Evolutionary conservation across 2,888 invertebrate genomes (phyloP), one percentile per base, ranked within the genome.

Genomic region (Caenorhabditis sulstoni): DNA sequence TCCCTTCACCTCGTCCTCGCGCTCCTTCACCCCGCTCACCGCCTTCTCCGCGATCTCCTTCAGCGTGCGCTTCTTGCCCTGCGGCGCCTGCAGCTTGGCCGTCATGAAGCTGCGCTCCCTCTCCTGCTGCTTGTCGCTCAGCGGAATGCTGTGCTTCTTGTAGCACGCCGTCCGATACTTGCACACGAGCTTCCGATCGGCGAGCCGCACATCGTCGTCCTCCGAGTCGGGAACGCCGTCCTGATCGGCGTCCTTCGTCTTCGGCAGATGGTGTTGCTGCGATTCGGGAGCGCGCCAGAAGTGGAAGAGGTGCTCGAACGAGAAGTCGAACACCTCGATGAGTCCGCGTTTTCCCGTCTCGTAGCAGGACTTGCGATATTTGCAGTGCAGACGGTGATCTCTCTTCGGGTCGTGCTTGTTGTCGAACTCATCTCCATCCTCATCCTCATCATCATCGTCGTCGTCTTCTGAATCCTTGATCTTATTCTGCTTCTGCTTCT

Each of bases 1-100:
- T 16, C 65, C 37, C 49, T 76, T 76, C 1, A 61, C 83, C 39
- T 80, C 73, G 87, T 92, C 90, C 88, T 91, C 91, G 88, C 91
- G 76, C 49, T 83, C 82, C 53, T 88, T 86, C 59, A 68, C 87
- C 14, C 75, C 71, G 47, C 79, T 75, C 14, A 86, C 61, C 20
- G 79, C 81, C 55, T 82, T 82, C 53, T 82, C 62, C 20, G 85
- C 86, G 55, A 79, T 81, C 57, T 83, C 80, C 55, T 83, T 83
- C 61, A 79, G 62, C 87, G 77, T 82, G 79, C 75, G 75, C 82
- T 83, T 84, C 57, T 82, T 81, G 57, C 84, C 85, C 14, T 76
- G 64, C 8, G 75, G 75, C 35, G 49, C 80, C 52, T 79, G 78
- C 9, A 78, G 29, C 57, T 80, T 80, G 4, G 70, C 64, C 22